These are phyloP conservation scores for Corythaeola cristata DNA, from an alignment of 2,113 vertebrate species.

Conservation along the genomic window DNA sequence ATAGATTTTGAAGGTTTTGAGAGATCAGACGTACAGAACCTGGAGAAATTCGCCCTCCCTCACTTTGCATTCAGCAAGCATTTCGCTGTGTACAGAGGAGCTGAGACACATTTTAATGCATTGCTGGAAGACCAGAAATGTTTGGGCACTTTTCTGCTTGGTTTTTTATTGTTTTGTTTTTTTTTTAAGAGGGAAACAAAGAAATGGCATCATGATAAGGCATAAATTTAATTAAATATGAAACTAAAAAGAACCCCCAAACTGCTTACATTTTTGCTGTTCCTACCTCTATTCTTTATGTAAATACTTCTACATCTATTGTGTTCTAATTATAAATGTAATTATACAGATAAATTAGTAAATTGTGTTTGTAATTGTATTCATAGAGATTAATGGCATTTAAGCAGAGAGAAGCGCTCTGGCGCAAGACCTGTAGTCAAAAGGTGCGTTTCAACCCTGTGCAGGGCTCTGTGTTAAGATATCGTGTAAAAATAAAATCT, in stretches of 20 bases:
- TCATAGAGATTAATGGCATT: slow-evolving; percentile 78
- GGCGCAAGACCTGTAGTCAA: slow-evolving; percentile 50
- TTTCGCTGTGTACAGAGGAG: slow-evolving; percentile 78
- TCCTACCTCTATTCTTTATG: slow-evolving; percentile 70
- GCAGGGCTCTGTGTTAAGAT: slow-evolving; percentile 52
- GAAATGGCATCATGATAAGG: slow-evolving; percentile 46
- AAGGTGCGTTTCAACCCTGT: slow-evolving; percentile 21
- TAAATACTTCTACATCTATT: slow-evolving; percentile 74
- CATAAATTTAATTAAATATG: slow-evolving; percentile 64
- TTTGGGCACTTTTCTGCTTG: slow-evolving; percentile 57
- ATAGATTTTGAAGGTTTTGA: slow-evolving; percentile 90
- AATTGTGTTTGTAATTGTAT: slow-evolving; percentile 79
- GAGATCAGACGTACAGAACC: slow-evolving; percentile 88
- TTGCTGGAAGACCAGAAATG: slow-evolving; percentile 74
- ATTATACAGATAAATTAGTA: slow-evolving; percentile 79
- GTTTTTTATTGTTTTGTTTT: not conserved
- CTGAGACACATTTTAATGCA: slow-evolving; percentile 79
- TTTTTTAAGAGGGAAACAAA: slow-evolving; percentile 33
- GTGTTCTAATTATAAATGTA: slow-evolving; percentile 79
- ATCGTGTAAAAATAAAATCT: slow-evolving; percentile 66
- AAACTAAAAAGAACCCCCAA: not conserved
- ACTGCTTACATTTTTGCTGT: slow-evolving; percentile 50
- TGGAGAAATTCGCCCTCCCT: slow-evolving; percentile 83
- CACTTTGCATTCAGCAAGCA: slow-evolving; percentile 78
- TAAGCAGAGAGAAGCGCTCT: slow-evolving; percentile 66